Conservation (phyloP, 1,140 invertebrate genomes). For the fruit fly (Drosophila melanogaster) region DNA sequence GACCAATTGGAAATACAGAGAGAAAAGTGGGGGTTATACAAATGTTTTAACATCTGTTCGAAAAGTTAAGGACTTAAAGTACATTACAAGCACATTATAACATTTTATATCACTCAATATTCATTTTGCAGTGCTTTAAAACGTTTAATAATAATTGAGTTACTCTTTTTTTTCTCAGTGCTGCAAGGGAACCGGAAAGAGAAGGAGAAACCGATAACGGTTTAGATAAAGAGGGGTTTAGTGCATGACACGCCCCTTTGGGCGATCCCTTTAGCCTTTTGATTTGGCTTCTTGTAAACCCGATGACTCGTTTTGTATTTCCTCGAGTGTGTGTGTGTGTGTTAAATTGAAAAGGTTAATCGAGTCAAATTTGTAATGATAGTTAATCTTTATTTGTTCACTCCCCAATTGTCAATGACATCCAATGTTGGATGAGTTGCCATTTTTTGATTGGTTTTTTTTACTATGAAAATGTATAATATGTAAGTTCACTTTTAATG, state of each 20-base stretch:
- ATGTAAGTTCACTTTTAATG: not conserved
- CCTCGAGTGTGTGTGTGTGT: not conserved
- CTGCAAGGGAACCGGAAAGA: not conserved
- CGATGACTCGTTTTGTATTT: constrained; percentile 20
- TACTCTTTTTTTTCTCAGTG: not conserved
- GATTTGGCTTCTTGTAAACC: constrained; percentile 39
- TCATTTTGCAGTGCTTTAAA: no score
- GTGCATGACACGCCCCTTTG: constrained; percentile 34
- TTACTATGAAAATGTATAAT: not conserved
- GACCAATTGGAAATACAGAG: constrained; percentile 61
- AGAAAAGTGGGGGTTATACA: not conserved
- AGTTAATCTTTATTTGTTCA: constrained; percentile 35
- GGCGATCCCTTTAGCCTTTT: constrained; percentile 26
- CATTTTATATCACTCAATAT: no score
- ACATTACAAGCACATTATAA: no score
- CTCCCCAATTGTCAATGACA: constrained; percentile 20
- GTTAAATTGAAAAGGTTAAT: constrained; percentile 69
- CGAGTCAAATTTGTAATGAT: constrained; percentile 68
- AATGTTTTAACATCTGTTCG: no score
- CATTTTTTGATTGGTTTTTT: not conserved
- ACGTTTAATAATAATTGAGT: no score
- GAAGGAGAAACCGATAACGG: constrained; percentile 2
- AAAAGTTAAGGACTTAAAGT: no score
- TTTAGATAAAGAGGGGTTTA: constrained; percentile 8
- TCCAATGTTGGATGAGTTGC: constrained; percentile 11